Base-by-base conservation (phyloP, 2,113 vertebrate genomes). In the Bufo gargarizans region DNA sequence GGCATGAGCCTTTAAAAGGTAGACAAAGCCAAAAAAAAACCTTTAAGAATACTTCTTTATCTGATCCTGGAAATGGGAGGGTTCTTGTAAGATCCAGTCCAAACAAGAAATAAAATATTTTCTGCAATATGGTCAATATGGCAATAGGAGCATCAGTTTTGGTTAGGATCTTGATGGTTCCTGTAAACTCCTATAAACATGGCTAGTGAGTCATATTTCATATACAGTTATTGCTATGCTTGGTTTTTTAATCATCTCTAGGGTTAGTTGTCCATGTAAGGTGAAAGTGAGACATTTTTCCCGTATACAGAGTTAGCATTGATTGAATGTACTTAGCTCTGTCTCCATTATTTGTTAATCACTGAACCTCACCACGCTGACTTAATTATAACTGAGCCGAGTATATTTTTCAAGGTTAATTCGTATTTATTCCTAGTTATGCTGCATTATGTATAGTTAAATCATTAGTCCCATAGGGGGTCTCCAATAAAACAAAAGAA, bases 301-400 rank as follows among this genome's bases (percentile, higher is more conserved):
- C 67, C 61, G 45, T 83, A 83, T 33, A 88, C 16, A 16, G 16
- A 77, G 87, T 88, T 88, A 88, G 80, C 80, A 88, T 88, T 88
- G 87, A 88, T 88, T 88, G 80, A 22, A 63, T 83, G 80, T 84
- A 83, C 80, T 88, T 77, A 88, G 80, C 71, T 65, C 56, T 77
- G 87, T 76, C 87, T 88, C 71, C 49, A 67, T 88, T 88, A 88
- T 83, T 83, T 83, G 69, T 77, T 88, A 72, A 88, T 84, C 80
- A 88, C 77, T 53, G 72, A 67, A 77, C 69, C 56, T 83, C 77
- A 88, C 69, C 45, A 77, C 50, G 56, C 80, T 88, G 87, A 88
- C 80, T 83, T 65, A 53, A 88, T 88, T 88, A 88, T 49, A 84
- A 84, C 55, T 65, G 71, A 59, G 43, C 86, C n/a, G 50, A 83